Conservation (phyloP, 2,888 invertebrate species). For the Spodoptera exigua region DNA sequence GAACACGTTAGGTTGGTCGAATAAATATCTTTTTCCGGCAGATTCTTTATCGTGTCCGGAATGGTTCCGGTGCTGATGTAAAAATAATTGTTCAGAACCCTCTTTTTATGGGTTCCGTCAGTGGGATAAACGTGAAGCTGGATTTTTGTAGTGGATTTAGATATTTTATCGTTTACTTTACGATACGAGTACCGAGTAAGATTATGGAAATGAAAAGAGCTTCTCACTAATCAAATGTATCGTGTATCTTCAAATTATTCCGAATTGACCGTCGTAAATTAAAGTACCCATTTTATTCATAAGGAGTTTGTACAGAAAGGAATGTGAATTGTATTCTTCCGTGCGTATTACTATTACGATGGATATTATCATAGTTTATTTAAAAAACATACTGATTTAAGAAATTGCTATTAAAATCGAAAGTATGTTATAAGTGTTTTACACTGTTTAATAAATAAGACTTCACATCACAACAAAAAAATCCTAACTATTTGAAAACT, state of each 20-base stretch:
- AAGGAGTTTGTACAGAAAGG: no score
- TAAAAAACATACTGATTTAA: no score
- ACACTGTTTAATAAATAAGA: no score
- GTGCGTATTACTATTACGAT: no score
- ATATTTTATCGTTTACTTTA: conserved; percentile 57
- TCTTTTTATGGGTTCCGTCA: conserved; percentile 66
- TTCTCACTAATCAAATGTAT: conserved; percentile 25
- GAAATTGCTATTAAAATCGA: no score
- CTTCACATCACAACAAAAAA: no score
- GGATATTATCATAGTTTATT: no score
- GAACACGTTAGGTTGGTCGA: conserved; percentile 59
- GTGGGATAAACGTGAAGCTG: conserved; percentile 63
- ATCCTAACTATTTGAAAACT: no score
- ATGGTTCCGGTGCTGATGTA: conserved; percentile 76
- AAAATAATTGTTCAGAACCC: conserved; percentile 75
- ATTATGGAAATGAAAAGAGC: conserved; percentile 46
- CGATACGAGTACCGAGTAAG: conserved; percentile 48
- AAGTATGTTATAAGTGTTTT: no score
- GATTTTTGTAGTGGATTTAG: conserved; percentile 61
- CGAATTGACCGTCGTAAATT: conserved; percentile 28
- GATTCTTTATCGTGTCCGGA: conserved; percentile 76
- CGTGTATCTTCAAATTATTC: conserved; percentile 15
- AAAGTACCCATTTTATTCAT: conserved; percentile 5
- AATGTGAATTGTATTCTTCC: no score
- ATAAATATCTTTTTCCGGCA: conserved; percentile 76